phyloP scores from a whole-genome alignment of 2,888 invertebrate species.

The Tenthredo notha region DNA sequence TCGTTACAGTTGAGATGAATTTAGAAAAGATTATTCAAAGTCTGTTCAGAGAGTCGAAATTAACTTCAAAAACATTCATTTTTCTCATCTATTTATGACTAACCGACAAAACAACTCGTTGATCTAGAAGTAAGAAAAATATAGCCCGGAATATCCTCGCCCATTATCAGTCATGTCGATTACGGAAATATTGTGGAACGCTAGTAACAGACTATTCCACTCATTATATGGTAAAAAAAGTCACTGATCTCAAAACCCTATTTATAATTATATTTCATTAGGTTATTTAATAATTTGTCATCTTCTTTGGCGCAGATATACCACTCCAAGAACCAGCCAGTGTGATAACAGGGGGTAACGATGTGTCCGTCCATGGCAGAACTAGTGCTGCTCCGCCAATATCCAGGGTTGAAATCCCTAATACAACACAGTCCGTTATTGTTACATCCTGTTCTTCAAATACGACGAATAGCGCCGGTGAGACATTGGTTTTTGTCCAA shows the following conservation, averaged over 20 bases:
- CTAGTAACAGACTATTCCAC: conserved; percentile 24
- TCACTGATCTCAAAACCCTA: background rate
- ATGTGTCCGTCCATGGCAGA: conserved; percentile 75
- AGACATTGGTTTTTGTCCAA: background rate
- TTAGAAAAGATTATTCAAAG: too few relatives aligned
- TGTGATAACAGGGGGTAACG: conserved; percentile 65
- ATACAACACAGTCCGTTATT: conserved; percentile 65
- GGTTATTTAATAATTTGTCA: background rate
- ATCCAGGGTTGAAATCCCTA: conserved; percentile 65
- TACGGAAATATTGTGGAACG: conserved; percentile 9
- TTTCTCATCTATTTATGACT: background rate
- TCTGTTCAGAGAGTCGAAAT: background rate
- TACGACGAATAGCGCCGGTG: conserved; percentile 20
- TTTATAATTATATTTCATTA: background rate
- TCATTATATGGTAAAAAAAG: conserved; percentile 5
- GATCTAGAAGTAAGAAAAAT: background rate
- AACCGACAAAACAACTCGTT: background rate
- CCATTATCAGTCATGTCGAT: background rate
- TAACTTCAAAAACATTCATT: background rate
- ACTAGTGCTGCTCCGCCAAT: conserved; percentile 57
- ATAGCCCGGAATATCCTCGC: background rate
- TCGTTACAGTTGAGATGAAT: too few relatives aligned
- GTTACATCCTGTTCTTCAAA: conserved; percentile 42
- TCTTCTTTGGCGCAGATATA: conserved; percentile 77
- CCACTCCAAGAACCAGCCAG: conserved; percentile 80